These are phyloP conservation scores for Erithacus rubecula DNA, from an alignment of 2,797 vertebrate species.

Conservation along the genomic window DNA sequence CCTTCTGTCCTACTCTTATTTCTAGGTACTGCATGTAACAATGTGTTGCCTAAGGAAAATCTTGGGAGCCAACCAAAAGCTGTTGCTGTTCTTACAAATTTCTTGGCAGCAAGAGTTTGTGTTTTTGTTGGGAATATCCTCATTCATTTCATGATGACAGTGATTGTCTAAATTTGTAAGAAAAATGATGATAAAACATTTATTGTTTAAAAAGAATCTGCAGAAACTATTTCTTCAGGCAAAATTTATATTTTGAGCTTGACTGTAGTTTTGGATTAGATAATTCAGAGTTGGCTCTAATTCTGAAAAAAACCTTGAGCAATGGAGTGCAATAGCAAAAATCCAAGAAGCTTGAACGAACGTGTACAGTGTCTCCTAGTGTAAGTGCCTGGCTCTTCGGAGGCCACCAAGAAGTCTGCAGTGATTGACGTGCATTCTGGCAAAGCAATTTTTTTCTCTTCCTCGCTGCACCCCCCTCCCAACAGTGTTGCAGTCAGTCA, in stretches of 20 bases:
- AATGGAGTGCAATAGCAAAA: constrained; percentile 47
- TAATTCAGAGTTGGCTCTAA: constrained; percentile 42
- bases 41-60: not conserved
- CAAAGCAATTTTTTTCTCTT: constrained; percentile 18
- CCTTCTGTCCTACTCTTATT: not conserved
- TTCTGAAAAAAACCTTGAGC: constrained; percentile 33
- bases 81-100: not conserved
- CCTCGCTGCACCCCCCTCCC: not conserved
- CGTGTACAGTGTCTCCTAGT: constrained; percentile 46
- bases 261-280: constrained; percentile 11
- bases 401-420: constrained; percentile 76
- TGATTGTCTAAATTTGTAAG: constrained; percentile 39
- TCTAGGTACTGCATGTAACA: not conserved
- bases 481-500: constrained; percentile 79
- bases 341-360: constrained; percentile 52
- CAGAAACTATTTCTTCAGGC: not conserved
- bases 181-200: constrained; percentile 5
- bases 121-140: constrained; percentile 27
- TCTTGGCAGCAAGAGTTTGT: not conserved
- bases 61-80: not conserved
- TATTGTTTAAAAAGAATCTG: not conserved
- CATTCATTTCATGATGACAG: constrained; percentile 29
- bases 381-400: constrained; percentile 55
- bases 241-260: constrained; percentile 19
- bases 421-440: constrained; percentile 78